A percentile compares a stretch with the other conserved stretches of the same genome.
phyloP scores from a whole-genome alignment of 2,797 vertebrate genomes.

The Chiloscyllium punctatum region DNA sequence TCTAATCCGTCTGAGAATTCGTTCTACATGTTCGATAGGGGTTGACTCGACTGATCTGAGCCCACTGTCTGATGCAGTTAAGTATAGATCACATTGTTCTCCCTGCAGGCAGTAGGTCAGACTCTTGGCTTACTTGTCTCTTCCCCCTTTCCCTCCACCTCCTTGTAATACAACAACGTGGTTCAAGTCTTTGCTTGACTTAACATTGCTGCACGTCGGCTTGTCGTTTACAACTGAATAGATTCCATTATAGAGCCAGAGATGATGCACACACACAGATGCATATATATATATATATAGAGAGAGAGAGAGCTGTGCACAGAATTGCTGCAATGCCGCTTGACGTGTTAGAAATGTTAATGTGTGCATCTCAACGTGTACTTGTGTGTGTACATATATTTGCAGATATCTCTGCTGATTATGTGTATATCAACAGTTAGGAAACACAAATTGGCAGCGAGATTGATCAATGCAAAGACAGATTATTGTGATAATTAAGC shows the following conservation, averaged over 20 bases:
- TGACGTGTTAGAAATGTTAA: background rate
- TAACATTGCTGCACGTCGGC: background rate
- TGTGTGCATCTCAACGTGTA: background rate
- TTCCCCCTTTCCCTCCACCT: background rate
- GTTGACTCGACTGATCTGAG: background rate
- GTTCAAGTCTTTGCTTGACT: background rate
- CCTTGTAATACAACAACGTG: constrained; percentile 23
- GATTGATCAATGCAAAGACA: background rate
- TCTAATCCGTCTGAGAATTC: constrained; percentile 19
- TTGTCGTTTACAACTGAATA: background rate
- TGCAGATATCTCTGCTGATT: background rate
- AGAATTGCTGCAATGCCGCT: background rate
- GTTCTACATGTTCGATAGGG: background rate
- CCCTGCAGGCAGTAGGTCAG: background rate
- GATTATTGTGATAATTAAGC: background rate
- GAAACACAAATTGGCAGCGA: background rate
- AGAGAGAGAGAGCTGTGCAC: background rate
- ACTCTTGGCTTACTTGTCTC: background rate
- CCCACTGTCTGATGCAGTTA: constrained; percentile 12
- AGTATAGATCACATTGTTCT: background rate
- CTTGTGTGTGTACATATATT: background rate
- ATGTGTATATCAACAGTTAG: background rate
- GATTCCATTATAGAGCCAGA: background rate
- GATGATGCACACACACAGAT: background rate
- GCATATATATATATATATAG: background rate